Base-by-base conservation (phyloP, 2,113 vertebrate genomes). In the Ammodytes dubius region DNA sequence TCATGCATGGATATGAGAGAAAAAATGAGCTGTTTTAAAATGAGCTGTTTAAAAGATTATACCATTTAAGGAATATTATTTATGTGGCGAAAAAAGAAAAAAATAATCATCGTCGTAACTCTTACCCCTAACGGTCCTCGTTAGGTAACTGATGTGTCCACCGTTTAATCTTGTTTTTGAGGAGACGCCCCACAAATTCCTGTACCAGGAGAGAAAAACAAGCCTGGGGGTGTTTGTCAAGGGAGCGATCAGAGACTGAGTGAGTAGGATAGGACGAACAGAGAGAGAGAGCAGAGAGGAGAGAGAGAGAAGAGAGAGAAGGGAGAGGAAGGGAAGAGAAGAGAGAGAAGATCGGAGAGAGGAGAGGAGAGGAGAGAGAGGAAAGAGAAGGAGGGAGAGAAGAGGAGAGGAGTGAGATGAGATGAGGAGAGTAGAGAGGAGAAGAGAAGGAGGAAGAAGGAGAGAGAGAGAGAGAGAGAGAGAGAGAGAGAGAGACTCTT, bases 121-220 rank as follows among this genome's bases (percentile, higher is more conserved):
- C 13, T 13, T 39, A 1, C 63, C n/a, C 27, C 19, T 37, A 19
- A 42, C 60, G 65, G 40, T 59, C 19, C 37, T 74, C 43, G 63
- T 40, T 49, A 49, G 64, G 79, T 71, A 74, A 69, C 86, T n/a
- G 52, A 81, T 53, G 59, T 83, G 83, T 67, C 79, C 37, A 71
- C 65, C 7, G 5, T 74, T 72, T 85, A 35, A 84, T 88, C 76
- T 83, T 83, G 65, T 81, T 63, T 79, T 87, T 63, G 67, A 84
- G 79, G 75, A 87, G 82, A 84, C 69, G 74, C 82, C 74, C 70
- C 70, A 39, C 7, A 7, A 84, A 89, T 86, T 86, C 63, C 64
- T 86, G 60, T 73, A 70, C 65, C 57, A 81, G 81, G 57, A 77
- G 78, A 82, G 64, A 84, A 92, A 81, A 85, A 72, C 81, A 67